Conservation (phyloP, 2,113 vertebrate genomes). For the Rhegmatorhina hoffmannsi region DNA sequence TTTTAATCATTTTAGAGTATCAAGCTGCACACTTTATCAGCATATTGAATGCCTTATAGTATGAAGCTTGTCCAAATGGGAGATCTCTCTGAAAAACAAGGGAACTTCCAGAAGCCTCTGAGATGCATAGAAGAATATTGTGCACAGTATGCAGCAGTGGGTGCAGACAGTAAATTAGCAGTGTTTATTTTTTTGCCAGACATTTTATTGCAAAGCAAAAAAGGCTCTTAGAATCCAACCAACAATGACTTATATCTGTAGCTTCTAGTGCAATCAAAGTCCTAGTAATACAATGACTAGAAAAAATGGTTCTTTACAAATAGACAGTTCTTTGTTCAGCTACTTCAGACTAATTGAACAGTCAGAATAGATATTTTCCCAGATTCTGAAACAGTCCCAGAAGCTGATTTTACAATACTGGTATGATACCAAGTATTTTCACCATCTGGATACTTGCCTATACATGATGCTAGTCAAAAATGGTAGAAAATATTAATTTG, state of each 20-base stretch:
- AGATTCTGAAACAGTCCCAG: neutral
- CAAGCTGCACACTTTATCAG: neutral
- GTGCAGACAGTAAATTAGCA: neutral
- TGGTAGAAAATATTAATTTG: accelerated
- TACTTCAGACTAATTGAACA: neutral
- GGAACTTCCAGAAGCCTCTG: neutral
- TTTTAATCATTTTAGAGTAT: neutral
- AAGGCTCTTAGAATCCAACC: neutral
- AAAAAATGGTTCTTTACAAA: neutral
- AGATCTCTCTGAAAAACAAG: neutral
- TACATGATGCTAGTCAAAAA: neutral
- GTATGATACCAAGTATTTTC: neutral
- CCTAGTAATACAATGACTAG: neutral
- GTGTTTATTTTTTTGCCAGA: neutral
- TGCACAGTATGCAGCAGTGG: neutral
- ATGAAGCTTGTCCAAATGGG: neutral
- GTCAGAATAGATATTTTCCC: neutral
- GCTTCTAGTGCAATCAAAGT: neutral
- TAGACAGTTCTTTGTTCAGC: neutral
- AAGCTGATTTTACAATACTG: neutral
- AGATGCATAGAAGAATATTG: accelerated
- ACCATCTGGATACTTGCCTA: neutral
- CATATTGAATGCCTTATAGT: neutral
- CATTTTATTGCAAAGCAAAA: neutral
- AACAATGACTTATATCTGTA: neutral